Base-by-base conservation (phyloP, 2,113 vertebrate genomes). In the Oreochromis spilurus region DNA sequence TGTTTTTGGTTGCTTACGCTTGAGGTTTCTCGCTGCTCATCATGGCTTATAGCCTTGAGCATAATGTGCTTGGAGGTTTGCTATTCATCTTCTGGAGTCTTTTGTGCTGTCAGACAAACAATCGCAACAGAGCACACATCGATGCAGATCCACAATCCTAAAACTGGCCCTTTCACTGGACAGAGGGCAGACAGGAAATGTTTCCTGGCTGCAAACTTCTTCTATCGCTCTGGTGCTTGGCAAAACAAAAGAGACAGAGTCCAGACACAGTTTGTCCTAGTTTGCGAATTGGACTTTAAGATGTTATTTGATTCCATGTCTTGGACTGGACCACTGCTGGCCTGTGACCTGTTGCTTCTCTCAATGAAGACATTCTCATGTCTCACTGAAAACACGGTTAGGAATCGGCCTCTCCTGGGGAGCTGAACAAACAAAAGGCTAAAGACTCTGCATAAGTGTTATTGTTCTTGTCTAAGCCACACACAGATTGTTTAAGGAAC, bases 391-490 rank as follows among this genome's bases (percentile, higher is more conserved):
- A 88, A 48, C 84, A 50, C 9, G 4, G 50, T 82, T 87, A 91
- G 93, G 88, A 93, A 89, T 58, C 43, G n/a, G 72, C 40, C 85
- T 86, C 91, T 93, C 90, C 24, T 14, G 90, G 92, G 88, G 81
- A 89, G 9, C 53, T 77, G 65, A 80, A 52, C 58, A 91, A 94
- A 88, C 85, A 85, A 72, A 78, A 9, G 54, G 79, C 67, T 14
- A 45, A 83, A 90, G 62, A 85, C 75, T 31, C 12, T 6, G 12
- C 86, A 81, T 82, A 89, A 89, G 70, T 82, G 79, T 90, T 92
- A 77, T 84, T 88, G 89, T 90, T 79, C 53, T 84, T 6, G 8
- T 53, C 29, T n/a, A 78, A 93, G 83, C 91, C 90, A 89, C 86
- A 88, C 93, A 88, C 87, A 81, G 86, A 84, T 80, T 91, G 87